Evolutionary conservation across 2,113 vertebrate species (phyloP).

Genomic region (Oryzias curvinotus): DNA sequence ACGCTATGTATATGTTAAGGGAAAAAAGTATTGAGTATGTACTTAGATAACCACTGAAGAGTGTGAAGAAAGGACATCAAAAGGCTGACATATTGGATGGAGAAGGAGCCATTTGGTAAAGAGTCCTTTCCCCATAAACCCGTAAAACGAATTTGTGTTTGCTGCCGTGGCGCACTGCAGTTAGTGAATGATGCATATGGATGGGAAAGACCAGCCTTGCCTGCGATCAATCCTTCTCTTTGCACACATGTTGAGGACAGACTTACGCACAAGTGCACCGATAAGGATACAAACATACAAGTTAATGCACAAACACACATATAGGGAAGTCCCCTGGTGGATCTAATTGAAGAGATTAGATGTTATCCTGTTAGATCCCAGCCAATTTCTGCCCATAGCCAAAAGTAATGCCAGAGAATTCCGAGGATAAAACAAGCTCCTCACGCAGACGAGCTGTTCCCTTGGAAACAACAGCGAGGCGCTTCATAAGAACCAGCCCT

Average conservation of each 20-base stretch:
- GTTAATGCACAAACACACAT: conserved; percentile 35
- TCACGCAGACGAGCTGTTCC: conserved; percentile 54
- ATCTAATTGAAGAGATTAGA: conserved; percentile 78
- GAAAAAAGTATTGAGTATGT: conserved; percentile 55
- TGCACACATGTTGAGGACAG: conserved; percentile 8
- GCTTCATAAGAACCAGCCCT: conserved; percentile 54
- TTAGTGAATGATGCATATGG: conserved; percentile 30
- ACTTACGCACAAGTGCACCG: not conserved
- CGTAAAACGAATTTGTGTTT: conserved; percentile 12
- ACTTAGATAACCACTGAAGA: conserved; percentile 45
- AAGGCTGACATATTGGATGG: conserved; percentile 24
- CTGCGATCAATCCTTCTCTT: conserved; percentile 23
- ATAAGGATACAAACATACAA: not conserved
- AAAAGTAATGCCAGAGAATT: conserved; percentile 68
- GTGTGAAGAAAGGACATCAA: conserved; percentile 46
- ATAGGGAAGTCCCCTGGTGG: conserved; percentile 53
- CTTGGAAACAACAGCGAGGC: conserved; percentile 69
- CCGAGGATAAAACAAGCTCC: conserved; percentile 63
- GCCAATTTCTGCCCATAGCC: conserved; percentile 72
- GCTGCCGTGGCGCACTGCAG: conserved; percentile 12
- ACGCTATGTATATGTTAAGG: conserved; percentile 57
- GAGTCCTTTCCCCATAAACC: conserved; percentile 13
- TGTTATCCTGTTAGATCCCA: conserved; percentile 73
- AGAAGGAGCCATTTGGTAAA: conserved; percentile 32
- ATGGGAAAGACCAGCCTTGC: conserved; percentile 15